A percentile compares a stretch with the other conserved stretches of the same genome.
Conservation (phyloP, 2,113 vertebrate genomes). For the Albula goreensis region DNA sequence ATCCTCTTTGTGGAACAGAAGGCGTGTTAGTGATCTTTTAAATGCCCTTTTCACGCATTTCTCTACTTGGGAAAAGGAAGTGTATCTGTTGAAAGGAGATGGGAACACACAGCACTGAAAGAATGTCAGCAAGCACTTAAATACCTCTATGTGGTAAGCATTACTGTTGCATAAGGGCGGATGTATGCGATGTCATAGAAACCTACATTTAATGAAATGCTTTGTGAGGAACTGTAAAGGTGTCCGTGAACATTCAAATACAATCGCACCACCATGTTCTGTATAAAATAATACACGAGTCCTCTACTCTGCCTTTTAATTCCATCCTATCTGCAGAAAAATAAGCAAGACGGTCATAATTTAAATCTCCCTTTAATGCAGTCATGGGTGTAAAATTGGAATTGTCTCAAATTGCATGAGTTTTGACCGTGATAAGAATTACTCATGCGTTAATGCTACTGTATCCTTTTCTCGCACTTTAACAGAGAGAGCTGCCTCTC, state of each 20-base stretch:
- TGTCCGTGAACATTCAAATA: neutral
- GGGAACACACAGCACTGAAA: neutral
- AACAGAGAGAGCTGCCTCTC: neutral
- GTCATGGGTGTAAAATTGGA: neutral
- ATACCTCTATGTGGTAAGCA: neutral
- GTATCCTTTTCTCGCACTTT: neutral
- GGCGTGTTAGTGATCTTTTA: neutral
- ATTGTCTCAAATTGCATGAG: neutral
- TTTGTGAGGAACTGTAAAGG: neutral
- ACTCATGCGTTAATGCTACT: neutral
- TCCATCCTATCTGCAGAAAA: neutral
- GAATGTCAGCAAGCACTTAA: neutral
- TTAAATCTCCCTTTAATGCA: neutral
- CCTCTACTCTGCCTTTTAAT: neutral
- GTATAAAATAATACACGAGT: neutral
- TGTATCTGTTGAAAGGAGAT: neutral
- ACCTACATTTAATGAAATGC: neutral
- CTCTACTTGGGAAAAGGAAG: neutral
- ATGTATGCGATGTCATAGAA: neutral
- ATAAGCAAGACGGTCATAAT: neutral
- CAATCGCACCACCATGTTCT: neutral
- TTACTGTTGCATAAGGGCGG: neutral
- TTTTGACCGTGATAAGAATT: neutral
- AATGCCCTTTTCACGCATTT: neutral
- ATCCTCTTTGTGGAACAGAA: neutral